Evolutionary conservation across 2,797 vertebrate genomes (phyloP).

Genomic region (Onychomys torridus): DNA sequence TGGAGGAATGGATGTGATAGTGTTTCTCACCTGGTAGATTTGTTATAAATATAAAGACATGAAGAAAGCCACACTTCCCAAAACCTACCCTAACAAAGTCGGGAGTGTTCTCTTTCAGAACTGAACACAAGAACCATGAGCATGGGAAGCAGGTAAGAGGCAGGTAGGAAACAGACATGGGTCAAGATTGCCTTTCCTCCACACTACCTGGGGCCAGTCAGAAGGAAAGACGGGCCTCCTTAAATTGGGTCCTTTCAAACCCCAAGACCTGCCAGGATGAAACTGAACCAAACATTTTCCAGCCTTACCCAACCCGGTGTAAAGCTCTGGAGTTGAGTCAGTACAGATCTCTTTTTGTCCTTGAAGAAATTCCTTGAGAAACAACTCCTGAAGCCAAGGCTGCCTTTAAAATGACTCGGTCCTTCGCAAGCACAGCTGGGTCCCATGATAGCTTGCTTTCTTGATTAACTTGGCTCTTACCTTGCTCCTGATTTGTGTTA

Average conservation of each 20-base stretch:
- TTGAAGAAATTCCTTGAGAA: slow-evolving; percentile 75
- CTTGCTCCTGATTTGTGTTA: slow-evolving; percentile 70
- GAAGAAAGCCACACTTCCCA: slow-evolving; percentile 17
- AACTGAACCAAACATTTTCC: slow-evolving; percentile 52
- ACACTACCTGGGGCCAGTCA: background rate
- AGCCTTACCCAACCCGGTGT: background rate
- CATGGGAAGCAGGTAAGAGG: background rate
- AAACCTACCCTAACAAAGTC: slow-evolving; percentile 7
- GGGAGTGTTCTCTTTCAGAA: background rate
- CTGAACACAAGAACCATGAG: slow-evolving; percentile 6
- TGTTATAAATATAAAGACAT: background rate
- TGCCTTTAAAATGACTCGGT: slow-evolving; percentile 66
- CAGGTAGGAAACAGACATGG: slow-evolving; percentile 14
- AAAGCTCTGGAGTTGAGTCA: slow-evolving; percentile 67
- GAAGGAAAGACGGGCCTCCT: slow-evolving; percentile 41
- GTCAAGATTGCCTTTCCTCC: background rate
- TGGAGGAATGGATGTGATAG: background rate
- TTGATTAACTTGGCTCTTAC: slow-evolving; percentile 73
- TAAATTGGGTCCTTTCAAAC: slow-evolving; percentile 39
- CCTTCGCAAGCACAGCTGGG: slow-evolving; percentile 58
- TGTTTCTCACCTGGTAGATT: background rate
- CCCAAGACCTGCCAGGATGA: background rate
- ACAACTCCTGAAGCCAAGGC: slow-evolving; percentile 16
- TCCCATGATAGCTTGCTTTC: slow-evolving; percentile 66
- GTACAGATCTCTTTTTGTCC: slow-evolving; percentile 61